These are phyloP conservation scores for Archivesica marissinica DNA, from an alignment of 1,140 invertebrate species.

Conservation along the genomic window DNA sequence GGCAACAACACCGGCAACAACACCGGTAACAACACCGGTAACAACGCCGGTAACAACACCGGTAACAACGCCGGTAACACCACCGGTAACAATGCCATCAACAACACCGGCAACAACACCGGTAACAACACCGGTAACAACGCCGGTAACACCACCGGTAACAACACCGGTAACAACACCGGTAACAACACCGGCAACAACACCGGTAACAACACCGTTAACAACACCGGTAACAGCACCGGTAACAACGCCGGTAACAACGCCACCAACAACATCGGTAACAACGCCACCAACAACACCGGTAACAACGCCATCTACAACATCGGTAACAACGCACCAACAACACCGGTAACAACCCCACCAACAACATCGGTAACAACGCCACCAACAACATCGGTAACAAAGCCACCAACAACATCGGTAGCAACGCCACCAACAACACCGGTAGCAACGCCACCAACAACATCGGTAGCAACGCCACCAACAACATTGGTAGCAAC, in stretches of 20 bases:
- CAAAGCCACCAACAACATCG: no score
- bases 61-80: neutral
- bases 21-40: conserved; percentile 1
- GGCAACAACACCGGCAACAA: conserved; percentile 1
- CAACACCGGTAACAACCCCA: conserved; percentile 1
- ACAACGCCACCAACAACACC: no score
- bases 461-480: no score
- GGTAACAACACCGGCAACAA: neutral
- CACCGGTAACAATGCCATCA: neutral
- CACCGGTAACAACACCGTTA: neutral
- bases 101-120: no score
- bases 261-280: no score
- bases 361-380: no score
- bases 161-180: conserved; percentile 1
- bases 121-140: conserved; percentile 1
- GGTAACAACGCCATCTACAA: no score
- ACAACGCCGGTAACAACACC: conserved; percentile 1
- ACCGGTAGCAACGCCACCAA: no score
- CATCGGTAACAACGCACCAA: neutral
- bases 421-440: no score
- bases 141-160: neutral
- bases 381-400: no score
- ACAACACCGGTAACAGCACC: conserved; percentile 1
- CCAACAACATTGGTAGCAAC: no score
- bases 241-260: conserved; percentile 1